These are phyloP conservation scores for Patella vulgata DNA, from an alignment of 1,140 invertebrate species.

Conservation along the genomic window DNA sequence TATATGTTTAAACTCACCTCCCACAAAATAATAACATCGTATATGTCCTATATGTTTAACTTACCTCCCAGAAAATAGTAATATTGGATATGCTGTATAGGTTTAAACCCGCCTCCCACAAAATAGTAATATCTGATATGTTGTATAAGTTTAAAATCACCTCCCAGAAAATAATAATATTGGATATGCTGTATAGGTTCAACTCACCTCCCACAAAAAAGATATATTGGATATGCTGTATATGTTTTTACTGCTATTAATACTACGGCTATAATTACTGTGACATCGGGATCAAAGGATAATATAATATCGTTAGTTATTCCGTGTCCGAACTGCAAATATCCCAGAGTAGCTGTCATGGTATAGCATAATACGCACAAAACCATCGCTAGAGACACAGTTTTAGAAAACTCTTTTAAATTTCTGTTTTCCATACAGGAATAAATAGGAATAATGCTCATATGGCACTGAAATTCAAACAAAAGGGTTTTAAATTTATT, in stretches of 20 bases:
- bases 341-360: conserved; percentile 75
- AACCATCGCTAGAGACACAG: conserved; percentile 71
- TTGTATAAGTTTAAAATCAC: not conserved
- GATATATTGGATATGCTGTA: conserved; percentile 78
- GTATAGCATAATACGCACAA: conserved; percentile 75
- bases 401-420: conserved; percentile 71
- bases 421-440: conserved; percentile 73
- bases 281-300: conserved; percentile 70
- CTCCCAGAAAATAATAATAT: not conserved
- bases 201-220: conserved; percentile 74
- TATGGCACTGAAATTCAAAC: conserved; percentile 76
- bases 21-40: no score
- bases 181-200: not conserved
- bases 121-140: no score
- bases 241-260: conserved; percentile 77
- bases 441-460: conserved; percentile 79
- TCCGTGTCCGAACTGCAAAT: conserved; percentile 75
- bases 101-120: no score
- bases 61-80: no score
- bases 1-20: no score
- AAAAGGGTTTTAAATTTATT: no score
- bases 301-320: conserved; percentile 75
- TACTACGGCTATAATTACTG: conserved; percentile 72
- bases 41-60: no score
- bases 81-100: no score